Percentiles rank a stretch among this genome's conserved stretches.
phyloP scores from a whole-genome alignment of 2,113 vertebrate species.

The Sapajus apella region DNA sequence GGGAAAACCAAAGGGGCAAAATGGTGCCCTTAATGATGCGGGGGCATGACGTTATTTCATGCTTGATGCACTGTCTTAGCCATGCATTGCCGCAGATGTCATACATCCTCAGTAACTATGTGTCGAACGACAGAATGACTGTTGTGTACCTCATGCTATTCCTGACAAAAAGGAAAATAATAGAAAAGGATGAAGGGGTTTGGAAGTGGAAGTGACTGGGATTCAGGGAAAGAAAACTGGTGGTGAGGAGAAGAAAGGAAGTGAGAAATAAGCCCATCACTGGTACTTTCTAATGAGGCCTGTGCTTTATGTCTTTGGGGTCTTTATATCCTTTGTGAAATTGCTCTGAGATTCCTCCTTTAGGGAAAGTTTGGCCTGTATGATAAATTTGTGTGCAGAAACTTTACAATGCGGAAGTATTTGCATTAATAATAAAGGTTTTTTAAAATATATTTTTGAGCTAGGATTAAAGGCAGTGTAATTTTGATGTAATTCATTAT shows the following conservation, averaged over 20 bases:
- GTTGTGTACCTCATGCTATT: neutral
- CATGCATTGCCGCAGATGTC: neutral
- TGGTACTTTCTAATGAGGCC: neutral
- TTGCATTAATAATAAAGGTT: conserved; percentile 53
- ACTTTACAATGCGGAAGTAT: conserved; percentile 49
- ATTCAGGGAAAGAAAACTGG: neutral
- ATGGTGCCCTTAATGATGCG: fast-evolving
- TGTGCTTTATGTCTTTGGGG: neutral
- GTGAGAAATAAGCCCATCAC: neutral
- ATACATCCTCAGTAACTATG: neutral
- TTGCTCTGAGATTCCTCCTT: neutral
- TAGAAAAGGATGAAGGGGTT: neutral
- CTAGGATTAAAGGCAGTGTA: conserved; percentile 61
- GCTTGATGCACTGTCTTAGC: neutral
- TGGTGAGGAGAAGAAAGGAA: neutral
- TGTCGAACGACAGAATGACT: neutral
- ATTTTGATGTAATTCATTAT: conserved; percentile 70
- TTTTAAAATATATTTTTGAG: conserved; percentile 45
- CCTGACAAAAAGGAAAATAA: neutral
- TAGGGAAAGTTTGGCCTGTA: neutral
- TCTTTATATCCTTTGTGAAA: neutral
- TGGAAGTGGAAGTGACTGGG: neutral
- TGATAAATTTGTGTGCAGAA: conserved; percentile 35
- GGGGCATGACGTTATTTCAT: neutral
- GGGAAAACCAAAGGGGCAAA: neutral